Percentiles rank a stretch among this genome's conserved stretches.
phyloP scores from a whole-genome alignment of 2,888 invertebrate species.

The Ennomos fuscantarius region DNA sequence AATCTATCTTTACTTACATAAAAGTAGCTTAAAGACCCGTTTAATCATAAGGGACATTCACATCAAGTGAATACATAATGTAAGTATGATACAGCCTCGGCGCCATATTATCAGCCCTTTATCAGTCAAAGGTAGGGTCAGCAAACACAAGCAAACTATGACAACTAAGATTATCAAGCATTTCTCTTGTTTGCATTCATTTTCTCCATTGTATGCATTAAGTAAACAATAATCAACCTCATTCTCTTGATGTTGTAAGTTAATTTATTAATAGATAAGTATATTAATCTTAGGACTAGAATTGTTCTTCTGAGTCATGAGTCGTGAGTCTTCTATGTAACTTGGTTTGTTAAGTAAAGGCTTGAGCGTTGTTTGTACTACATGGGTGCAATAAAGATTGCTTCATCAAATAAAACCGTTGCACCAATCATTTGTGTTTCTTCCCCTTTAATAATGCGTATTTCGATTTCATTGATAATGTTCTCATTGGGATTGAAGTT shows the following conservation, averaged over 20 bases:
- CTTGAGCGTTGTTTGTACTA: not conserved
- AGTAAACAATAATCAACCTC: constrained; percentile 26
- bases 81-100: constrained; percentile 41
- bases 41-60: constrained; percentile 3
- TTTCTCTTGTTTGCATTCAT: constrained; percentile 32
- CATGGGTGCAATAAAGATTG: not conserved
- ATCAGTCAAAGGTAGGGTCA: constrained; percentile 78
- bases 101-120: constrained; percentile 51
- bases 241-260: constrained; percentile 22
- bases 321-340: constrained; percentile 21
- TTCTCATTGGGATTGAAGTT: no score
- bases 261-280: constrained; percentile 34
- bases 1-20: constrained; percentile 4
- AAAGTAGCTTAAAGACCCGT: not conserved
- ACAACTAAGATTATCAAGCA: constrained; percentile 34
- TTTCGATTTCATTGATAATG: no score
- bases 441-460: no score
- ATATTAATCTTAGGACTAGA: constrained; percentile 19
- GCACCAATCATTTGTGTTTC: no score
- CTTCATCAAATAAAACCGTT: no score
- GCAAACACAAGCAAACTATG: constrained; percentile 58
- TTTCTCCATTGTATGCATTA: constrained; percentile 10
- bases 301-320: constrained; percentile 33
- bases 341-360: constrained; percentile 15
- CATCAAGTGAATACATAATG: constrained; percentile 14